Base-by-base conservation (phyloP, 2,113 vertebrate genomes). In the Charina bottae region DNA sequence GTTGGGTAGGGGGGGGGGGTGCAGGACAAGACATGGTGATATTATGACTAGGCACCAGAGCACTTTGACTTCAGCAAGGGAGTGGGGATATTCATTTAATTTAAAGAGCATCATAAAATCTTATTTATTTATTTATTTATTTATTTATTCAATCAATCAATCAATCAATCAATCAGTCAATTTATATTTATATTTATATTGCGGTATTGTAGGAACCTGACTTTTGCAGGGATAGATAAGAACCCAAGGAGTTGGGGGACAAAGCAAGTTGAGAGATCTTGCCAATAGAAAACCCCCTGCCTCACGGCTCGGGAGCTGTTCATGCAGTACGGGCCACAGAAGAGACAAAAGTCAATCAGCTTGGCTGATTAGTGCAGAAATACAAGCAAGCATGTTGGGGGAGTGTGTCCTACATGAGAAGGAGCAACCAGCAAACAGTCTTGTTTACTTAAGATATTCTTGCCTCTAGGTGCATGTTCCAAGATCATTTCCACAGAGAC, bases 401-500 rank as follows among this genome's bases (percentile, higher is more conserved):
- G 0, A 42, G 17, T 37, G 17, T 42, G 33, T 42, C 33, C 72
- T 78, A 42, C 17, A 78, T 21, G 72, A 78, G 33, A 78, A 78
- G 72, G 15, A 21, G 72, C 17, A 19, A 78, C 7, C 17, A 93
- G 72, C 0, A 60, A 6, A 53, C 91, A 59, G 83, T 94, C 78
- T 78, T 91, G 60, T 2, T 93, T 88, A 92, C 93, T 93, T 7
- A 7, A 26, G n/a, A 64, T 93, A 28, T 84, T 93, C 28, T 84
- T 92, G 90, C 84, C 72, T 46, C 54, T 2, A 5, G 28, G 42
- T 92, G 68, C 17, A 90, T 90, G 42, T 2, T 33, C 86, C 83
- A 15, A 93, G 83, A 91, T 92, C 85, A 89, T 33, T 88, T 88
- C 88, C 11, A 85, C 91, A 54, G 21, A 95, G 92, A 94, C 72